Base-by-base conservation (phyloP, 2,888 invertebrate species). In the Ichneumon xanthorius region DNA sequence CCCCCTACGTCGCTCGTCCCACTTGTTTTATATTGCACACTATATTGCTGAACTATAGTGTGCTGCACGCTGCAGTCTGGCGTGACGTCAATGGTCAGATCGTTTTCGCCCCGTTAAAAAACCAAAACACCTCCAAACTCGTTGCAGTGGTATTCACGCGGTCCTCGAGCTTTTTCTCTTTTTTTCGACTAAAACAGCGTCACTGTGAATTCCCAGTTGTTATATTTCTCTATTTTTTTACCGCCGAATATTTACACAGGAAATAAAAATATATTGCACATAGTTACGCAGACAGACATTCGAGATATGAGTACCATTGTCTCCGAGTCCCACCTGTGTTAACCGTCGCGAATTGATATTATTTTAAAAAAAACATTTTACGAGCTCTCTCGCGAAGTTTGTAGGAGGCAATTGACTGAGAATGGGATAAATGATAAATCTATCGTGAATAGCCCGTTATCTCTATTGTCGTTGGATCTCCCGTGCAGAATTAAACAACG, bases 71-170 rank as follows among this genome's bases (percentile, higher is more conserved):
- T 11, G 14, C 33, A 67, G 58, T 71, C 40, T 67, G 68, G 67
- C 72, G 72, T 80, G 77, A 84, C 84, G 84, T 84, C 68, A 77
- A 84, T 84, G 30, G 63, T 53, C 50, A 26, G 11, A 80, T 40
- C 7, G 61, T 73, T 73, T 48, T 26, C 61, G 33, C 22, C 5
- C 30, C 63, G 63, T 14, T 33, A 5, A 63, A 63, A 63, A 30
- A 63, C 33, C 30, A n/a, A 9, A 50, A 65, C 37, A 19, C 61
- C 40, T 37, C 37, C 33, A 77, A 80, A 65, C 63, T 6, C 6
- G 67, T 68, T 40, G 45, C 22, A 53, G 61, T 30, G 67, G 80
- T 30, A 73, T 73, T 78, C 71, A 68, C 80, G 22, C 58, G 63
- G 16, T 72, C 58, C 26, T 72, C 58, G 61, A 78, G 50, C 26